A percentile compares a stretch with the other conserved stretches of the same genome.
Conservation (phyloP, 2,797 vertebrate species). For the Typhlichthys subterraneus region DNA sequence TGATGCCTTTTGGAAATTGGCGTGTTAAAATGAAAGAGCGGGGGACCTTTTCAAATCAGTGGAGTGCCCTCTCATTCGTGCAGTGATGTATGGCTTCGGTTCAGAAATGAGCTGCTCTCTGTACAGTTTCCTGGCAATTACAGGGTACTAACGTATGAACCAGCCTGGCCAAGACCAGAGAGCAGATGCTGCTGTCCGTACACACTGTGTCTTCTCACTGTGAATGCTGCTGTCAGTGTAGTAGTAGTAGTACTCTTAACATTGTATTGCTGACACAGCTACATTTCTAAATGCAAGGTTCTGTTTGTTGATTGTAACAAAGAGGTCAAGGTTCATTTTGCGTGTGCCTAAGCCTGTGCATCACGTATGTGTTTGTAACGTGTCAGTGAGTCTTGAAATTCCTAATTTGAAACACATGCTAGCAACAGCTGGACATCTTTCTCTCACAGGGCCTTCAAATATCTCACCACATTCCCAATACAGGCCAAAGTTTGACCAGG, state of each 20-base stretch:
- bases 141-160: slow-evolving; percentile 61
- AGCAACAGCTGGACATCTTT: slow-evolving; percentile 67
- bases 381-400: slow-evolving; percentile 49
- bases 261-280: background rate
- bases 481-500: slow-evolving; percentile 60
- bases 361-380: slow-evolving; percentile 13
- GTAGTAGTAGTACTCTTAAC: slow-evolving; percentile 14
- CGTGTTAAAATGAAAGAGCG: slow-evolving; percentile 76
- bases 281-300: background rate
- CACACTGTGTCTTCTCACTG: slow-evolving; percentile 6
- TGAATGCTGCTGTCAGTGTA: slow-evolving; percentile 8
- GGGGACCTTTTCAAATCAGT: slow-evolving; percentile 60
- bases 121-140: slow-evolving; percentile 75
- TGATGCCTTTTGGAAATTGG: slow-evolving; percentile 69
- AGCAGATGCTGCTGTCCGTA: slow-evolving; percentile 65
- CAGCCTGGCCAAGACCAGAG: slow-evolving; percentile 51
- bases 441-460: slow-evolving; percentile 68
- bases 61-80: slow-evolving; percentile 74
- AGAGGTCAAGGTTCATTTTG: slow-evolving; percentile 1
- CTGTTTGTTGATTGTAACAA: background rate
- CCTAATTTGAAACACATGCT: slow-evolving; percentile 75
- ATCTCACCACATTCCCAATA: slow-evolving; percentile 66
- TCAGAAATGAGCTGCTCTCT: slow-evolving; percentile 66
- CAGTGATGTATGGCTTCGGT: slow-evolving; percentile 71
- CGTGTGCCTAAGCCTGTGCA: slow-evolving; percentile 15